phyloP scores from a whole-genome alignment of 1,140 invertebrate species.

The Anoplophora glabripennis region DNA sequence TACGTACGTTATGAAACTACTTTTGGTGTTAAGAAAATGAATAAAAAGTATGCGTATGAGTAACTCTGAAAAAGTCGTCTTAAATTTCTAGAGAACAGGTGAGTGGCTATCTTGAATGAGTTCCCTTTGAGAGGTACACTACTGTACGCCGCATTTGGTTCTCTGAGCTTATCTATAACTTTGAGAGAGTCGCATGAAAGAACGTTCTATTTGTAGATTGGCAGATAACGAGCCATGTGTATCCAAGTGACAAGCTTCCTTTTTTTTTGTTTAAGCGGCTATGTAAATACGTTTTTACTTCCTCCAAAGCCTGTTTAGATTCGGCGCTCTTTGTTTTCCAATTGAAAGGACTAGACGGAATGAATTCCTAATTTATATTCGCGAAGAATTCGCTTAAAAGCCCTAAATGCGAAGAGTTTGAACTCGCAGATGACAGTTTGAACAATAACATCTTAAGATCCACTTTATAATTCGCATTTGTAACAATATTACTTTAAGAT shows the following conservation, averaged over 20 bases:
- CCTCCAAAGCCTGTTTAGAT: constrained; percentile 36
- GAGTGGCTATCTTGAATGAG: no score
- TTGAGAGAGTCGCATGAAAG: constrained; percentile 6
- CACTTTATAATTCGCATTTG: constrained; percentile 12
- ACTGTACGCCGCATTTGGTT: neutral
- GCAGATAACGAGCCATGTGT: constrained; percentile 32
- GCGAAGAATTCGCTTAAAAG: constrained; percentile 11
- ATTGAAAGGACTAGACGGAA: constrained; percentile 10
- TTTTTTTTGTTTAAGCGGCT: constrained; percentile 41
- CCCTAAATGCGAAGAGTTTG: constrained; percentile 9
- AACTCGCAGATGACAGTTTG: constrained; percentile 15
- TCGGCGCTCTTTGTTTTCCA: constrained; percentile 21
- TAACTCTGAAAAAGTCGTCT: neutral
- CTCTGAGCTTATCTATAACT: constrained; percentile 22
- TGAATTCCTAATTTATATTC: constrained; percentile 17
- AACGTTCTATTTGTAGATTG: constrained; percentile 39
- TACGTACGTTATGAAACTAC: no score
- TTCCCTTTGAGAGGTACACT: neutral
- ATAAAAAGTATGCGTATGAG: neutral
- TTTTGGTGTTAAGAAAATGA: neutral
- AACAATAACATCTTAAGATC: constrained; percentile 21
- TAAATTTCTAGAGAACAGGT: neutral
- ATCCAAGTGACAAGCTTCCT: constrained; percentile 39
- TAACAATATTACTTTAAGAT: constrained; percentile 18
- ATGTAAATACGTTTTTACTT: constrained; percentile 43